A percentile compares a stretch with the other conserved stretches of the same genome.
phyloP scores from a whole-genome alignment of 37 sponge, comb jelly and placozoan genomes.

The Oscarella lobularis region DNA sequence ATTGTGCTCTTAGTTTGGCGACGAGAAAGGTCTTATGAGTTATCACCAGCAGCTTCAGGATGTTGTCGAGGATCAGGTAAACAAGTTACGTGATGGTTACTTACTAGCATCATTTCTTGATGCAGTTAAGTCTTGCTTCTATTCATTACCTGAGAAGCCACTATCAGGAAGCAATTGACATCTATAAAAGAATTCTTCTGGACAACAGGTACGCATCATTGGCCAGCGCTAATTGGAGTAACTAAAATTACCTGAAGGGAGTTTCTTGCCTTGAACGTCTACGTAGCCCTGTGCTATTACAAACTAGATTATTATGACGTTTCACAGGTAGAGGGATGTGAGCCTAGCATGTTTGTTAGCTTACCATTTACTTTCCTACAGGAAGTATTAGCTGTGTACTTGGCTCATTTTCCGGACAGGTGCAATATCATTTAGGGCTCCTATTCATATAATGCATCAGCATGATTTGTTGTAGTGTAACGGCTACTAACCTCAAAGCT shows the following conservation, averaged over 20 bases:
- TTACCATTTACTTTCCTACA: conserved; percentile 5
- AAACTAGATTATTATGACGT: conserved; percentile 99
- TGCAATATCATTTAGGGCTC: not conserved
- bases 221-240: too few relatives aligned
- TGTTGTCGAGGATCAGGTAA: conserved; percentile 86
- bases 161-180: conserved; percentile 99
- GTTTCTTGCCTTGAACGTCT: conserved; percentile 93
- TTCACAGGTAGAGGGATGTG: conserved; percentile 32
- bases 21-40: conserved; percentile 70
- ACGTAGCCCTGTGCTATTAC: conserved; percentile 99
- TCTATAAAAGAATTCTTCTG: conserved; percentile 85
- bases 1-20: conserved; percentile 42
- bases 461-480: conserved; percentile 4
- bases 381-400: conserved; percentile 93
- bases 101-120: conserved; percentile 1
- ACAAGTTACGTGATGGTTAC: conserved; percentile 1
- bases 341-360: not conserved
- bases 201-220: conserved; percentile 64
- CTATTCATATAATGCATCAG: too few relatives aligned
- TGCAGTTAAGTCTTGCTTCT: conserved; percentile 88
- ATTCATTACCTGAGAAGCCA: conserved; percentile 96
- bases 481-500: conserved; percentile 92
- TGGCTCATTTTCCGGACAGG: conserved; percentile 83
- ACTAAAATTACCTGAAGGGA: too few relatives aligned
- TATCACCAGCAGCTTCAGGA: conserved; percentile 85